Evolutionary conservation across 1,140 invertebrate genomes (phyloP).

Genomic region (Bombus sylvicola): DNA sequence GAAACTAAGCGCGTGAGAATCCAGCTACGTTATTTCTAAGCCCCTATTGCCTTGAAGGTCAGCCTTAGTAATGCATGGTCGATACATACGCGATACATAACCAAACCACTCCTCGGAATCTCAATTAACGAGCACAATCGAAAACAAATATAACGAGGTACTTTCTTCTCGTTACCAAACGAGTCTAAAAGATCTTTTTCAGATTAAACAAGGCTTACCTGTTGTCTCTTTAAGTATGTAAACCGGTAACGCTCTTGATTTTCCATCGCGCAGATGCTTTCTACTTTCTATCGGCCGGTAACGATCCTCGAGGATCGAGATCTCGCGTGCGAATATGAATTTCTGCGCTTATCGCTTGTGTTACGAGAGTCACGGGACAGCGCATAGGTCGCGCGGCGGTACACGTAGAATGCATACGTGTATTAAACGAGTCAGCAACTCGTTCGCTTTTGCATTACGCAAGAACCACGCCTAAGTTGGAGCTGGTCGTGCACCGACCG

Average conservation of each 20-base stretch:
- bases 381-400: constrained; percentile 35
- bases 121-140: background rate
- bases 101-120: background rate
- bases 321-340: constrained; percentile 60
- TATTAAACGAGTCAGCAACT: constrained; percentile 71
- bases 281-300: constrained; percentile 57
- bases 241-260: background rate
- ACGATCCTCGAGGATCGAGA: constrained; percentile 36
- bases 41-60: constrained; percentile 47
- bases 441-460: constrained; percentile 79
- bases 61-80: constrained; percentile 7
- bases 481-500: constrained; percentile 62
- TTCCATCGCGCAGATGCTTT: constrained; percentile 44
- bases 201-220: background rate
- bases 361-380: constrained; percentile 39
- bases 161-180: background rate
- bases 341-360: constrained; percentile 46
- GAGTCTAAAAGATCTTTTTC: background rate
- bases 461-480: constrained; percentile 81
- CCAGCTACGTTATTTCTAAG: background rate
- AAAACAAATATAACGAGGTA: background rate
- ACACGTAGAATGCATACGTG: constrained; percentile 52
- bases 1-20: background rate
- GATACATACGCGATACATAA: background rate
- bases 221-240: too few relatives aligned